Conservation (phyloP, 92 coral and sea anemone genomes). For the Blastomussa wellsi region DNA sequence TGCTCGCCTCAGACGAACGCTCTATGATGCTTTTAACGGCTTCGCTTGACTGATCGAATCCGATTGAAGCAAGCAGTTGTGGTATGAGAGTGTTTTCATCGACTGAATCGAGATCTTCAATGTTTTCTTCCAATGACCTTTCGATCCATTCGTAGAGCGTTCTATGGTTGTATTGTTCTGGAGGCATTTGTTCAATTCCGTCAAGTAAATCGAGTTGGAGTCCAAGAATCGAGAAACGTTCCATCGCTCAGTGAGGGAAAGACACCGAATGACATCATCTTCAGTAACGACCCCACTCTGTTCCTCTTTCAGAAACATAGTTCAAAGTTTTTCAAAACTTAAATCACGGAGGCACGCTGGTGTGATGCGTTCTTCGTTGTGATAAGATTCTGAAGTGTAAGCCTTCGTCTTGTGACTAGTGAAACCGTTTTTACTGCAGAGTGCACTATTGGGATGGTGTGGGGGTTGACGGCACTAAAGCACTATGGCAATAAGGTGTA, state of each 20-base stretch:
- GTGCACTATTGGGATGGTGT: no score
- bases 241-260: constrained; percentile 10
- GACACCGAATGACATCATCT: background rate
- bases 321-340: no score
- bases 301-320: background rate
- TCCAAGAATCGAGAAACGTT: constrained; percentile 20
- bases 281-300: no score
- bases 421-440: no score
- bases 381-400: no score
- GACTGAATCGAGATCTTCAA: background rate
- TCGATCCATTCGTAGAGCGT: constrained; percentile 34
- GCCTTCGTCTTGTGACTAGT: no score
- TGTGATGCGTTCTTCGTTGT: no score
- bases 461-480: no score
- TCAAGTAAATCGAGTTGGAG: constrained; percentile 41
- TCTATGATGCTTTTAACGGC: constrained; percentile 24
- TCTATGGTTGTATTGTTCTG: constrained; percentile 24
- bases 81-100: background rate
- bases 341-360: no score
- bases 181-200: constrained; percentile 9
- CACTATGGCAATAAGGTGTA: no score
- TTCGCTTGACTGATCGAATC: constrained; percentile 30
- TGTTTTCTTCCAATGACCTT: constrained; percentile 29
- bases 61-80: constrained; percentile 37
- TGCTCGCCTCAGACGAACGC: constrained; percentile 2